Evolutionary conservation across 2,888 invertebrate species (phyloP).

Genomic region (Andrena trimmerana): DNA sequence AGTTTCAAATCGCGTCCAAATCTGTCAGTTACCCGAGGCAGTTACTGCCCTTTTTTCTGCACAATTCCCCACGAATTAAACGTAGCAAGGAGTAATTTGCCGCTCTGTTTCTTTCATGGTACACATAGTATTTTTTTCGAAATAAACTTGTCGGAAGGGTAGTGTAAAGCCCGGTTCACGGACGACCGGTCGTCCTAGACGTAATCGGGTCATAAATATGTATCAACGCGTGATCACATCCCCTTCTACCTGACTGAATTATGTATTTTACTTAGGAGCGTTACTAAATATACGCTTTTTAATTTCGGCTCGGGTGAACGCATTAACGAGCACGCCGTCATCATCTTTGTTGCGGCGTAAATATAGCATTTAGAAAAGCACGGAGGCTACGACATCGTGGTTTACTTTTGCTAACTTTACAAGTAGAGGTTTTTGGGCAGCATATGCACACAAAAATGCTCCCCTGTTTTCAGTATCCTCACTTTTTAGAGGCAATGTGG

Average conservation of each 20-base stretch:
- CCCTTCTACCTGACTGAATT: conserved; percentile 32
- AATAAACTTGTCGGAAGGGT: conserved; percentile 31
- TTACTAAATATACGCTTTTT: conserved; percentile 61
- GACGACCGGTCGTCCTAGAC: conserved; percentile 25
- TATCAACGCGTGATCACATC: conserved; percentile 54
- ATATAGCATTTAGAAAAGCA: neutral
- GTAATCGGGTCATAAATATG: conserved; percentile 68
- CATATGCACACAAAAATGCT: too few species aligned
- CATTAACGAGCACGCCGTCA: conserved; percentile 49
- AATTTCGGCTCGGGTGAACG: conserved; percentile 54
- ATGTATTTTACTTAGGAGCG: conserved; percentile 65
- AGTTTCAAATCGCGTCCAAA: conserved; percentile 5
- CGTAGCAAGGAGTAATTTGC: conserved; percentile 50
- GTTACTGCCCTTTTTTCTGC: neutral
- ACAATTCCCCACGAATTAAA: conserved; percentile 39
- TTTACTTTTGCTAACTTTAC: too few species aligned
- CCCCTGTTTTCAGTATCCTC: too few species aligned
- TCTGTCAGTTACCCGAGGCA: neutral
- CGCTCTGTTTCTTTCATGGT: conserved; percentile 56
- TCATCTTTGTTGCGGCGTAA: neutral
- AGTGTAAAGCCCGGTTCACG: conserved; percentile 20
- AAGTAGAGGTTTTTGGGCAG: too few species aligned
- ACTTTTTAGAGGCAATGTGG: too few species aligned
- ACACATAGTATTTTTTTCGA: conserved; percentile 20
- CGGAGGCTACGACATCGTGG: neutral